Base-by-base conservation (phyloP, 2,113 vertebrate genomes). In the Murina feae region DNA sequence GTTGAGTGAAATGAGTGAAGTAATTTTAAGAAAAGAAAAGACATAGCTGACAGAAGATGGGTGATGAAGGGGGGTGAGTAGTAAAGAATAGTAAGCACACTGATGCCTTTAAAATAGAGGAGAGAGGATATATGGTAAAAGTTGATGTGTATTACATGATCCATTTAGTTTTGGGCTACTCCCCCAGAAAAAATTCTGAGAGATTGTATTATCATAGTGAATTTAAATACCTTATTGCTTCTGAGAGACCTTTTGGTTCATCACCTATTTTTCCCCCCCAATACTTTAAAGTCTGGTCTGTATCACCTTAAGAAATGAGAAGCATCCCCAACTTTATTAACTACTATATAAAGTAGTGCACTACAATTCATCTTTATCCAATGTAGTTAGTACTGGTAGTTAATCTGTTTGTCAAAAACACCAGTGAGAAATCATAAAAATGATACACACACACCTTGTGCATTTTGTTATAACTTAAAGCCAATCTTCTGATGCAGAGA, bases 381-480 rank as follows among this genome's bases (percentile, higher is more conserved):
- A 21, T 49, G 39, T 32, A 68, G 39, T 89, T 94, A 37, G n/a
- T 80, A 68, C 53, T 30, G 80, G 30, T 42, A 83, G 51, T 69
- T 86, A 89, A 58, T 89, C 84, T 88, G n/a, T 47, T 85, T 49
- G 81, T 82, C n/a, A 92, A 63, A 89, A 80, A 80, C 74, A 23
- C 18, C 44, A 81, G 78, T 69, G 74, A 84, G 32, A 93, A 93
- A 83, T 82, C 47, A 49, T 88, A 55, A 82, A 93, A 95, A 49
- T 63, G 89, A 95, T 66, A 76, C 12, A 23, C 63, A 76, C 8
- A 42, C 18, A 95, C 44, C 44, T 91, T 66, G 79, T 80, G 35
- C 16, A 93, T 91, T 93, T 94, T 76, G 65, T 76, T 91, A 86
- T 72, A 39, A 96, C 58, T 93, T 92, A 68, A 47, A 88, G 87